Base-by-base conservation (phyloP, 2,113 vertebrate species). In the Sula dactylatra region DNA sequence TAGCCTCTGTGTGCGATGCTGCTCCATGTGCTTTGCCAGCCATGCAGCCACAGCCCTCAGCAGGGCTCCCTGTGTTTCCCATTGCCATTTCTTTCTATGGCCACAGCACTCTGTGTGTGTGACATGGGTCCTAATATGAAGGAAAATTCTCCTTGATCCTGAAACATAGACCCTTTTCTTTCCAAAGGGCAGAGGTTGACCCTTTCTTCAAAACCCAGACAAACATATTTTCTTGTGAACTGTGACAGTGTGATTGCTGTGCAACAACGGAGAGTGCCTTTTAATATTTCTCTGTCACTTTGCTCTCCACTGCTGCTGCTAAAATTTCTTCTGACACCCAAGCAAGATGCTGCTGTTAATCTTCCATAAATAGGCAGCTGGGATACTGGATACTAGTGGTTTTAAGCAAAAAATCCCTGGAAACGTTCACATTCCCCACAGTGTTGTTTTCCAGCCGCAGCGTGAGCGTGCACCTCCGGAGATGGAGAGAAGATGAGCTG, bases 71-170 rank as follows among this genome's bases (percentile, higher is more conserved):
- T 4, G 42, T 6, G 8, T 4, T 27, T 32, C 56, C 66, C 38
- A 1, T 22, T 4, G 13, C n/a, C 8, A 0, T 7, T 14, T 15
- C 38, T 32, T 32, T 29, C 13, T 31, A 1, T 2, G 16, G 8
- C 21, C 20, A 1, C 44, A 9, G 10, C 49, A 4, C 6, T 5
- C 27, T 4, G 12, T 16, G 59, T 1, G 4, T 16, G 31, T 20
- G n/a, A 50, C 5, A 0, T 0, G 25, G 38, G 16, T 73, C 34
- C 32, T 38, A 24, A 4, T 4, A 18, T 26, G 54, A 19, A 29
- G 24, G 21, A 76, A 56, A n/a, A 9, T 36, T 36, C 10, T 56
- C 18, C 45, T 26, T 3, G 25, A 27, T 29, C 40, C 54, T 24
- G 32, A 62, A 3, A 55, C 55, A 17, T 1, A 45, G 38, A 24